A percentile compares a stretch with the other conserved stretches of the same genome.
Evolutionary conservation across 2,888 invertebrate genomes (phyloP).

Genomic region (Pachydiplax longipennis): DNA sequence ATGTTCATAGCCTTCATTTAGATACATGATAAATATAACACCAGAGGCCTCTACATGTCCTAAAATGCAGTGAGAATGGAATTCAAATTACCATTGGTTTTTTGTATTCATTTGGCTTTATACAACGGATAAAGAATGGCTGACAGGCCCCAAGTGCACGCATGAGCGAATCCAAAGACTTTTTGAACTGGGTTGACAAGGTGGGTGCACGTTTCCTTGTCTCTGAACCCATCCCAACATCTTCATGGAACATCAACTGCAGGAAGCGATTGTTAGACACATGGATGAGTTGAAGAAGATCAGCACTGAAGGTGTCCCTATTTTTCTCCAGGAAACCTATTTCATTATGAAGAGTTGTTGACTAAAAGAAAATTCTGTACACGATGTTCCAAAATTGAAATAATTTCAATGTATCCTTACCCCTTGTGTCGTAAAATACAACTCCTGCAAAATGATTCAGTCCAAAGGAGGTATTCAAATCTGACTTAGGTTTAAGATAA

Average conservation of each 20-base stretch:
- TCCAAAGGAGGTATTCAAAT: constrained; percentile 95
- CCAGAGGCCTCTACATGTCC: no score
- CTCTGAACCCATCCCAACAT: constrained; percentile 93
- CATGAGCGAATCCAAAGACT: constrained; percentile 95
- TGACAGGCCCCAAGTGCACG: constrained; percentile 92
- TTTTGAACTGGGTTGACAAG: constrained; percentile 95
- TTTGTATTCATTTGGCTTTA: constrained; percentile 98
- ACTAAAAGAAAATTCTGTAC: background rate
- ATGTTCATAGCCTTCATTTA: background rate
- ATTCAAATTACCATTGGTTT: constrained; percentile 77
- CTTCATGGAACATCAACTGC: constrained; percentile 88
- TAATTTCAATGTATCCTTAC: constrained; percentile 54
- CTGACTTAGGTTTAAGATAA: constrained; percentile 97
- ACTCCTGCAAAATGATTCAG: constrained; percentile 98
- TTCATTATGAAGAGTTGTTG: background rate
- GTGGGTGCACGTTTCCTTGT: constrained; percentile 92
- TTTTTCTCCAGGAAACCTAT: constrained; percentile 95
- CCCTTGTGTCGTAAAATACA: constrained; percentile 95
- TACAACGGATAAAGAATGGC: constrained; percentile 98
- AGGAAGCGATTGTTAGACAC: constrained; percentile 92
- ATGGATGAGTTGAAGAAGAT: constrained; percentile 90
- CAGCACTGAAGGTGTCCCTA: constrained; percentile 95
- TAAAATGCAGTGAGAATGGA: background rate
- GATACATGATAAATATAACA: background rate
- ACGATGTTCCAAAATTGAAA: background rate